Base-by-base conservation (phyloP, 1,140 invertebrate species). In the Heterodera carotae region DNA sequence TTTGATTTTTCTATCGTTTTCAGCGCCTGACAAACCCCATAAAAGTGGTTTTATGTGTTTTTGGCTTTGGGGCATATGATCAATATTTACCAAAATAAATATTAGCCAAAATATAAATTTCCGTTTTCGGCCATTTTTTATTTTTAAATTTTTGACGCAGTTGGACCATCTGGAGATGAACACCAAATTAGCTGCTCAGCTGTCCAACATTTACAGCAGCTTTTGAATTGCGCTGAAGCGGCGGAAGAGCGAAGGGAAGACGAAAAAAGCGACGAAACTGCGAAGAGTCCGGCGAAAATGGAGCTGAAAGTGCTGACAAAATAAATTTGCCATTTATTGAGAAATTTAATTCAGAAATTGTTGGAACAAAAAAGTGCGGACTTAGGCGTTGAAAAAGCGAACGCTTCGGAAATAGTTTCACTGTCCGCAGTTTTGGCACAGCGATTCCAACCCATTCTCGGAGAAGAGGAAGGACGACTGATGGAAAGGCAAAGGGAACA, bases 401-500 rank as follows among this genome's bases (percentile, higher is more conserved):
- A 56, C 15, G 48, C 48, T 18, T 25, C 66, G 36, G 62, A 69
- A 31, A n/a, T 34, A n/a, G n/a, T n/a, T n/a, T n/a, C n/a, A 39
- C 25, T 76, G 31, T 48, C 59, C 56, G 64, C 34, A 48, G 33
- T 6, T 22, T 56, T 71, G 29, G 59, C 69, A 39, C 34, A 34
- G 62, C 34, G 66, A 66, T 64, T 69, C 33, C 18, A 7, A 34
- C 62, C 22, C 33, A 53, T 56, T 69, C 8, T 18, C 25, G 15
- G 2, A 36, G 62, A 43, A 66, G 25, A 48, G 25, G 48, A 76
- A 36, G 10, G 25, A 27, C 48, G 27, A 43, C 22, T 76, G 36
- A 53, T 76, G 64, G 29, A 76, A 56, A 22, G 31, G 27, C 84
- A 85, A 68, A 77, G 56, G 22, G 27, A 74, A n/a, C 48, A 72